Percentiles rank a stretch among this genome's conserved stretches.
Conservation (phyloP, 2,888 invertebrate species). For the Andrena marginata region DNA sequence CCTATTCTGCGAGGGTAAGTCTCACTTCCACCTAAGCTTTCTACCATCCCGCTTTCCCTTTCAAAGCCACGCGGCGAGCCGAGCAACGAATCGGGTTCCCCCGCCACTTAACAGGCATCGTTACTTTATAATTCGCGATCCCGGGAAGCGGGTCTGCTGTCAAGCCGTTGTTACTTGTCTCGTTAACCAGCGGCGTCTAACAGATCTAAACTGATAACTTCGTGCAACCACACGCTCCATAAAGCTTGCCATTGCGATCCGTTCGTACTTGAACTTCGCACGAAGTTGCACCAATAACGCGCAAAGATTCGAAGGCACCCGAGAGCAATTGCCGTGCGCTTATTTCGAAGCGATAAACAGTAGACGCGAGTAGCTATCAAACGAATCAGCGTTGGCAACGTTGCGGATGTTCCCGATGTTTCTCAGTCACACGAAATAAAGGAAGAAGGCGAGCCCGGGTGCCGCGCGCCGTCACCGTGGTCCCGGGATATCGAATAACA, state of each 20-base stretch:
- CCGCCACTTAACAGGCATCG: no score
- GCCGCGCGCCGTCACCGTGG: background rate
- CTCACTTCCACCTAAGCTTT: conserved; percentile 9
- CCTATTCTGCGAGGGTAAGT: conserved; percentile 96
- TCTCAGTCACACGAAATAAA: background rate
- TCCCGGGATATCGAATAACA: background rate
- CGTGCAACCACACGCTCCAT: no score
- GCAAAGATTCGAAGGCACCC: background rate
- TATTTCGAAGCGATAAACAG: background rate
- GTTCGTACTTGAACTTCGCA: no score
- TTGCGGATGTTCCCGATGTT: background rate
- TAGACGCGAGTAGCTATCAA: background rate
- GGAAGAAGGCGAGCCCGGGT: background rate
- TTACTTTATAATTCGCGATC: no score
- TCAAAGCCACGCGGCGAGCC: no score
- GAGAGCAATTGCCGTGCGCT: background rate
- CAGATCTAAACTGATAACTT: no score
- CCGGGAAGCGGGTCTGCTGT: no score
- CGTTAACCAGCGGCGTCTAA: no score
- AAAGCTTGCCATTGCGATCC: background rate
- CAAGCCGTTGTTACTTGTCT: no score
- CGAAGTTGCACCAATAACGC: background rate
- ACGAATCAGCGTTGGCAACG: background rate
- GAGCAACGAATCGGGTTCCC: no score
- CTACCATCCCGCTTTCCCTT: no score